Conservation (phyloP, 2,113 vertebrate genomes). For the Epinephelus moara region DNA sequence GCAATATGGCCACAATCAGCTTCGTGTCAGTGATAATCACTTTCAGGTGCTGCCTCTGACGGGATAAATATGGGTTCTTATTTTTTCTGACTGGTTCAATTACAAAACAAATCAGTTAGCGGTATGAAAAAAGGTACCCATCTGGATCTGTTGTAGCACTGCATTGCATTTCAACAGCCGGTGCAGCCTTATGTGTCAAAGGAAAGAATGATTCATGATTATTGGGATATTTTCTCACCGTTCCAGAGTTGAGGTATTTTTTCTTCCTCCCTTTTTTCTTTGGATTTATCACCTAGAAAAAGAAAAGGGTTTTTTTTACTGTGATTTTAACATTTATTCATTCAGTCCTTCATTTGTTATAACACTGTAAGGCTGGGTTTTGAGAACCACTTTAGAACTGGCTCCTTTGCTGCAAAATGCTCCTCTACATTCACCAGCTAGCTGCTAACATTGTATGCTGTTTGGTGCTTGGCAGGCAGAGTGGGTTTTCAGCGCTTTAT, state of each 20-base stretch:
- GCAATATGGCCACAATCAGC: slow-evolving; percentile 39
- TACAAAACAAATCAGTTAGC: not conserved
- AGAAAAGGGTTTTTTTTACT: not conserved
- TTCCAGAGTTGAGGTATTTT: slow-evolving; percentile 98
- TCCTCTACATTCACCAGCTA: no score
- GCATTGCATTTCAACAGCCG: not conserved
- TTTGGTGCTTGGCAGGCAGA: not conserved
- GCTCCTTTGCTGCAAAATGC: not conserved
- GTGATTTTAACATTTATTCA: not conserved
- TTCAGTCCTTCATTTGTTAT: no score
- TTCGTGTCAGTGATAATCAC: not conserved
- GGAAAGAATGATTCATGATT: not conserved
- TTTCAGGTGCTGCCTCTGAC: slow-evolving; percentile 11
- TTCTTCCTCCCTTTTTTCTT: slow-evolving; percentile 99
- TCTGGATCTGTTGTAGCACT: not conserved
- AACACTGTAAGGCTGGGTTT: not conserved
- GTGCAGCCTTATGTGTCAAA: not conserved
- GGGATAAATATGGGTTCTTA: not conserved
- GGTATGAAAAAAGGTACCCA: not conserved
- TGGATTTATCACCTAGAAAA: slow-evolving; percentile 93
- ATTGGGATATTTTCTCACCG: slow-evolving; percentile 81
- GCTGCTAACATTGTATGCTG: not conserved
- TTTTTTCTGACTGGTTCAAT: not conserved
- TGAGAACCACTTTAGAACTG: not conserved
- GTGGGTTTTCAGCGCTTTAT: not conserved